phyloP scores from a whole-genome alignment of 2,888 invertebrate genomes.

The Aricia artaxerxes region DNA sequence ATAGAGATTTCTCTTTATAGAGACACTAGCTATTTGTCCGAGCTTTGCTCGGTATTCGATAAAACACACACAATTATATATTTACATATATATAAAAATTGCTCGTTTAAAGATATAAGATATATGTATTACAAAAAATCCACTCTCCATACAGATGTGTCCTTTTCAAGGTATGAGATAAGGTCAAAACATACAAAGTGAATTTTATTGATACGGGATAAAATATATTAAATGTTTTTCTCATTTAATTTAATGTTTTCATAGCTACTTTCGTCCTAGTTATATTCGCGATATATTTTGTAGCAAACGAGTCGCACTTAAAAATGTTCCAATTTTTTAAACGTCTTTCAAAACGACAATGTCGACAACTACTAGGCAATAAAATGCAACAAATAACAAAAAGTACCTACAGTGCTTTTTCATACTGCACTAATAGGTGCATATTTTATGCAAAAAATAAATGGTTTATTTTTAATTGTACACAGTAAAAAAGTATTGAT shows the following conservation, averaged over 20 bases:
- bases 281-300: not conserved
- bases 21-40: too few species aligned
- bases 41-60: too few species aligned
- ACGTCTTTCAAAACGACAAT: not conserved
- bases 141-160: too few species aligned
- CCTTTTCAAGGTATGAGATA: too few species aligned
- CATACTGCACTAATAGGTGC: not conserved
- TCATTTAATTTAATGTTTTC: not conserved
- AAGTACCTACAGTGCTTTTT: not conserved
- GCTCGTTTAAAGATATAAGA: too few species aligned
- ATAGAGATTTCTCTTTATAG: too few species aligned
- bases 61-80: too few species aligned
- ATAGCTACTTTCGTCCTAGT: not conserved
- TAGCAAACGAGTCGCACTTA: not conserved
- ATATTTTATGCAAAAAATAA: constrained; percentile 29
- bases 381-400: not conserved
- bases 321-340: not conserved
- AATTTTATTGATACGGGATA: too few species aligned
- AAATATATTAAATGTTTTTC: too few species aligned
- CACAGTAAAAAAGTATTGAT: constrained; percentile 60
- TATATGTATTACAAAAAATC: too few species aligned
- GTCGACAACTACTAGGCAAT: not conserved
- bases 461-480: constrained; percentile 34
- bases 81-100: too few species aligned
- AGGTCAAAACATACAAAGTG: too few species aligned